These are phyloP conservation scores for Dorcus hopei DNA, from an alignment of 2,888 invertebrate species.

Conservation along the genomic window DNA sequence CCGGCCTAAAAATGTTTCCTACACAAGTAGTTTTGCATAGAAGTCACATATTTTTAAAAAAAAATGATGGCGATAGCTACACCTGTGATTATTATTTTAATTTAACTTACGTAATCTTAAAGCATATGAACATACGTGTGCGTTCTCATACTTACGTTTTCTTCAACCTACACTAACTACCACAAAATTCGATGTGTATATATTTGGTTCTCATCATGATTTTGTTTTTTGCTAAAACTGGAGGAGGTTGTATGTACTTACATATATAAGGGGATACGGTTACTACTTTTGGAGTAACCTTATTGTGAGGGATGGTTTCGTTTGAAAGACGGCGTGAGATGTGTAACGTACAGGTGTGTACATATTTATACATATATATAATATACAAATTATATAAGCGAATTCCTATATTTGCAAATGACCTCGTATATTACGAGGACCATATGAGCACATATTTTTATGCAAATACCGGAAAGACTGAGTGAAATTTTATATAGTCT, in stretches of 20 bases:
- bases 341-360: constrained; percentile 3
- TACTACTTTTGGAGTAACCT: too few relatives aligned
- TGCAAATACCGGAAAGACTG: constrained; percentile 56
- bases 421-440: constrained; percentile 49
- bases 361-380: constrained; percentile 24
- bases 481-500: constrained; percentile 54
- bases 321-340: too few relatives aligned
- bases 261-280: too few relatives aligned
- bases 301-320: too few relatives aligned
- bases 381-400: constrained; percentile 36
- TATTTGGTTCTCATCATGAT: too few relatives aligned
- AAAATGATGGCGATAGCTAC: constrained; percentile 51
- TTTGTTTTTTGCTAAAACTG: too few relatives aligned
- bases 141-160: not conserved
- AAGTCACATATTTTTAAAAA: constrained; percentile 45
- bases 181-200: too few relatives aligned
- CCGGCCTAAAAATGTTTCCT: constrained; percentile 67
- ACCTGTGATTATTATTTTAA: constrained; percentile 54
- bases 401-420: constrained; percentile 46
- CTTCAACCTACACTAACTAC: too few relatives aligned
- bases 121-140: constrained; percentile 15
- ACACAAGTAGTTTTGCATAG: constrained; percentile 43
- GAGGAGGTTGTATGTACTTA: too few relatives aligned
- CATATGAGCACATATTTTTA: constrained; percentile 53
- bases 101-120: constrained; percentile 47